A percentile compares a stretch with the other conserved stretches of the same genome.
These are phyloP conservation scores for Macropodus opercularis DNA, from an alignment of 2,797 vertebrate species.

Conservation along the genomic window DNA sequence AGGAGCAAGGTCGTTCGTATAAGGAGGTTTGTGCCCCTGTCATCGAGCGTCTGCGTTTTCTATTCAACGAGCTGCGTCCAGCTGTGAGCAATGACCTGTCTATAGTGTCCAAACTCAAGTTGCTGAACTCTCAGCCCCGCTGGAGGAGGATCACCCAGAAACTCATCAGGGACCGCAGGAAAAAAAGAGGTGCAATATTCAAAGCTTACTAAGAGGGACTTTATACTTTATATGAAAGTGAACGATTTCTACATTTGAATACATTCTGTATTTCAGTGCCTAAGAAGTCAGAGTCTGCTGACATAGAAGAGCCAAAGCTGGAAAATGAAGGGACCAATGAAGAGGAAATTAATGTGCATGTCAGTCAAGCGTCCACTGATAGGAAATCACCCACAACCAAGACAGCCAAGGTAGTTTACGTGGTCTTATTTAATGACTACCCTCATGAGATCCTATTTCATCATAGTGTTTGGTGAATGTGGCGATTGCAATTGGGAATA, in stretches of 20 bases:
- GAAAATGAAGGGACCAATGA: conserved; percentile 93
- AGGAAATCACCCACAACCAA: conserved; percentile 87
- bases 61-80: conserved; percentile 96
- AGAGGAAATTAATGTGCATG: conserved; percentile 88
- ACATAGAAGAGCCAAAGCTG: conserved; percentile 93
- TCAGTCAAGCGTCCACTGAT: conserved; percentile 86
- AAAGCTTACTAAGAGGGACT: not conserved
- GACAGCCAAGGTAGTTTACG: conserved; percentile 87
- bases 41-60: conserved; percentile 94
- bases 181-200: conserved; percentile 86
- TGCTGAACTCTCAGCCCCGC: conserved; percentile 93
- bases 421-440: too few relatives aligned
- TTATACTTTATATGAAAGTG: not conserved
- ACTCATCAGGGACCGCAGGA: conserved; percentile 93
- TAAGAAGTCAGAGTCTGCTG: conserved; percentile 92
- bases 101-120: conserved; percentile 94
- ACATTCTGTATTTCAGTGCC: conserved; percentile 77
- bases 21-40: conserved; percentile 98
- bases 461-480: too few relatives aligned
- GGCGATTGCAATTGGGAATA: too few relatives aligned
- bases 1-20: conserved; percentile 98
- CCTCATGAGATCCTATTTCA: too few relatives aligned
- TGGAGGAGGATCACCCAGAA: conserved; percentile 95
- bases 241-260: not conserved
- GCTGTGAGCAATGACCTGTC: conserved; percentile 96